Percentiles rank a stretch among this genome's conserved stretches.
These are phyloP conservation scores for Lithobates pipiens DNA, from an alignment of 2,797 vertebrate species.

Conservation along the genomic window DNA sequence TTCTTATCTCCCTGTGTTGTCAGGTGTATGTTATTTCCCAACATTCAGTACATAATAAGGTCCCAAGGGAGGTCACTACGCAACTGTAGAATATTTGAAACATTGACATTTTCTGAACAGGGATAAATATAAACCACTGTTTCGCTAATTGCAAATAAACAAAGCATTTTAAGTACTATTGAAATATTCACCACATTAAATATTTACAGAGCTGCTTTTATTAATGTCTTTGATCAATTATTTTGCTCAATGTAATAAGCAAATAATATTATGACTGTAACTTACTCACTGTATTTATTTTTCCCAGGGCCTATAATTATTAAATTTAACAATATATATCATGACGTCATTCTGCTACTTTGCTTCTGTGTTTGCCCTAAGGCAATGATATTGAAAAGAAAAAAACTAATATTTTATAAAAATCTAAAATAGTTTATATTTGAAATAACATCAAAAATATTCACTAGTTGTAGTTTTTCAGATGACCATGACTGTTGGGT, in stretches of 20 bases:
- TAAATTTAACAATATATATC: not conserved
- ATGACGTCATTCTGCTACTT: not conserved
- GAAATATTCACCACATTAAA: not conserved
- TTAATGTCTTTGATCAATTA: not conserved
- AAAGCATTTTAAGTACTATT: not conserved
- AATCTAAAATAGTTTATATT: not conserved
- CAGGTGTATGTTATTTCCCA: constrained; percentile 27
- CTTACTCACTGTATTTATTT: not conserved
- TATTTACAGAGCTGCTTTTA: not conserved
- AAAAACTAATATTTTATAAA: not conserved
- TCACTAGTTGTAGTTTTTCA: not conserved
- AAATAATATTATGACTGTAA: not conserved
- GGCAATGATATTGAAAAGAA: not conserved
- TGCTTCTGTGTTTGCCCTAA: not conserved
- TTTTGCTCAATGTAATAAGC: not conserved
- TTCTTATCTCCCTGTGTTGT: constrained; percentile 9
- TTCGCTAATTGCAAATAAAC: constrained; percentile 1
- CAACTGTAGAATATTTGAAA: constrained; percentile 22
- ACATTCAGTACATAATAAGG: constrained; percentile 39
- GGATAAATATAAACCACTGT: constrained; percentile 17
- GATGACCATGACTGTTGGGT: not conserved
- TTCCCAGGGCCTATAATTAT: not conserved
- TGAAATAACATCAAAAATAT: not conserved
- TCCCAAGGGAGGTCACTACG: constrained; percentile 15
- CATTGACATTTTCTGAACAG: constrained; percentile 17